These are phyloP conservation scores for Acromyrmex charruanus DNA, from an alignment of 1,140 invertebrate species.

Conservation along the genomic window DNA sequence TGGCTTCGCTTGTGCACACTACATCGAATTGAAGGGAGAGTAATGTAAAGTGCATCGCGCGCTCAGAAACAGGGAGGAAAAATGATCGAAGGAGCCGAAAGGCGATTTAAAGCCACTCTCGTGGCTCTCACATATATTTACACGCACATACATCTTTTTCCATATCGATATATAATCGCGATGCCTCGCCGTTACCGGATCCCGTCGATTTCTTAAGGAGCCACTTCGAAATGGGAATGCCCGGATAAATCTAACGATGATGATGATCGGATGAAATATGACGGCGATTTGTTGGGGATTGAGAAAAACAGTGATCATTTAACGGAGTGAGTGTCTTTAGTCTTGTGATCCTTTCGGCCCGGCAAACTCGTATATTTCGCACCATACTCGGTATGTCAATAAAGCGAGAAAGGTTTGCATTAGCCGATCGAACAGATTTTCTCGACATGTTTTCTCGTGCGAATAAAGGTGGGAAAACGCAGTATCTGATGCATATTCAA, in stretches of 20 bases:
- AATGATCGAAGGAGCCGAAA: conserved; percentile 51
- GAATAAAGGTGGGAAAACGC: neutral
- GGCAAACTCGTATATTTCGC: conserved; percentile 18
- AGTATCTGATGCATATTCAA: neutral
- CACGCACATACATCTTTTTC: neutral
- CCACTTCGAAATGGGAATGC: conserved; percentile 16
- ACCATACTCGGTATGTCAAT: neutral
- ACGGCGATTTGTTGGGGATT: conserved; percentile 2
- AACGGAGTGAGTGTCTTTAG: neutral
- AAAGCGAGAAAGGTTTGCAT: neutral
- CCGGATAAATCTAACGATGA: conserved; percentile 52
- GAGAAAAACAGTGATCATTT: conserved; percentile 56
- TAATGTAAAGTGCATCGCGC: conserved; percentile 41
- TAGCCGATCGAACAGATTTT: conserved; percentile 28
- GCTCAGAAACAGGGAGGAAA: conserved; percentile 19
- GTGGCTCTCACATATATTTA: neutral
- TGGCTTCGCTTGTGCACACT: neutral
- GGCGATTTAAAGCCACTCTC: conserved; percentile 52
- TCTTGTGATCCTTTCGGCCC: neutral
- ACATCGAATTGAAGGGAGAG: conserved; percentile 14
- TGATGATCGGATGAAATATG: conserved; percentile 37
- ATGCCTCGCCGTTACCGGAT: neutral
- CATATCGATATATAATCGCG: conserved; percentile 15
- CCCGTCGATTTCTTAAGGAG: conserved; percentile 30
- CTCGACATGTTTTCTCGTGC: neutral